phyloP scores from a whole-genome alignment of 64 coral and sea anemone genomes.

The Anthopleura sola region DNA sequence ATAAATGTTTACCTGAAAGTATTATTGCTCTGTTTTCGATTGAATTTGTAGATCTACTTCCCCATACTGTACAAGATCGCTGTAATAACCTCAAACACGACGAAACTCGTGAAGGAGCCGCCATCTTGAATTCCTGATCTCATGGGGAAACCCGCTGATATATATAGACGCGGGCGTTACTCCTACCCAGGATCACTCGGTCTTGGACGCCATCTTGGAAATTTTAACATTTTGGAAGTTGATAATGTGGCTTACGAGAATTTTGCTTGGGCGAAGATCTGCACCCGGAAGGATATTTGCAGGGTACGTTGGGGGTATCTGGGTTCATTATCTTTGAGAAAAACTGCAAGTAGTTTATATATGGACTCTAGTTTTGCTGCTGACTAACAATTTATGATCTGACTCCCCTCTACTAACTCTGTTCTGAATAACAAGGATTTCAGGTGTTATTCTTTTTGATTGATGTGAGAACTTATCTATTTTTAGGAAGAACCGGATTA shows the following conservation, averaged over 20 bases:
- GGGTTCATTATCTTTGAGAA: too few species aligned
- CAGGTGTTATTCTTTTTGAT: too few species aligned
- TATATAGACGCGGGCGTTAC: background rate
- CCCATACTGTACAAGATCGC: constrained; percentile 9
- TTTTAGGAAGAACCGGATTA: constrained; percentile 66
- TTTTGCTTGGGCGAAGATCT: constrained; percentile 60
- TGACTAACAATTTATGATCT: too few species aligned
- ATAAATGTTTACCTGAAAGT: constrained; percentile 37
- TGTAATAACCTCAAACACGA: constrained; percentile 8
- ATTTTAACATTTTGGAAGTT: background rate
- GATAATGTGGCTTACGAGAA: constrained; percentile 58
- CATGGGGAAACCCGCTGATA: background rate
- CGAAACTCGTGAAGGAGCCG: constrained; percentile 6
- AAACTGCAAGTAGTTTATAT: background rate
- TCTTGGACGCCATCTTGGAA: constrained; percentile 50
- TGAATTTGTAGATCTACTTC: background rate
- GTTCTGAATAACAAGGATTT: too few species aligned
- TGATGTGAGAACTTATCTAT: background rate
- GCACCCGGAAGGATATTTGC: constrained; percentile 80
- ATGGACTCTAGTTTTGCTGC: too few species aligned
- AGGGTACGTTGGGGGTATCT: constrained; percentile 50
- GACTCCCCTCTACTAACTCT: too few species aligned
- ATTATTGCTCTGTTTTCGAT: constrained; percentile 5
- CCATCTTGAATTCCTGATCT: constrained; percentile 43
- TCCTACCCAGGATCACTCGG: background rate